These are phyloP conservation scores for Sinotaia quadrata DNA, from an alignment of 2,888 invertebrate species.

Conservation along the genomic window DNA sequence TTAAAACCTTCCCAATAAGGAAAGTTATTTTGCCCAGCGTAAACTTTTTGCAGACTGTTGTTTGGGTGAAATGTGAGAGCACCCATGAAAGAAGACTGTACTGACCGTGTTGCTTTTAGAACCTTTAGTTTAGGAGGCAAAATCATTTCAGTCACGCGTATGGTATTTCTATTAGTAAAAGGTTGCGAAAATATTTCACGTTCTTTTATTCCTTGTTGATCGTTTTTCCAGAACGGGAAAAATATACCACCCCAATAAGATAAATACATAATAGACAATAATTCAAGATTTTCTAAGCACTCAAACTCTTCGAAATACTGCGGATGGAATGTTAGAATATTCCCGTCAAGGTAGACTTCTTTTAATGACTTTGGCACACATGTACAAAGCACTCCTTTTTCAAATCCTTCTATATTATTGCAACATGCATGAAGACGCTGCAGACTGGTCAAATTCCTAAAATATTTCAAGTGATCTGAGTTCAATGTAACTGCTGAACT, in stretches of 20 bases:
- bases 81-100: not conserved
- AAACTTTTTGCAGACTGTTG: not conserved
- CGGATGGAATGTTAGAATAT: not conserved
- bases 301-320: no score
- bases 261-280: no score
- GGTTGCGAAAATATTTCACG: no score
- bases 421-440: not conserved
- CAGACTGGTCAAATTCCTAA: no score
- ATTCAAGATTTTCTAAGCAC: no score
- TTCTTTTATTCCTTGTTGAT: no score
- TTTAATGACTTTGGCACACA: not conserved
- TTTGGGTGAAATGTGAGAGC: not conserved
- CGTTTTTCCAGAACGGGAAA: no score
- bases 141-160: not conserved
- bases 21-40: not conserved
- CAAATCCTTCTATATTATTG: not conserved
- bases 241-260: no score
- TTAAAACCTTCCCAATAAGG: not conserved
- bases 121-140: not conserved
- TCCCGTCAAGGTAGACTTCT: not conserved
- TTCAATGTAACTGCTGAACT: no score
- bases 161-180: not conserved
- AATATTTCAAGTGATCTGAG: no score
- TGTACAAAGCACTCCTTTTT: not conserved
- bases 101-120: not conserved